Percentiles rank a stretch among this genome's conserved stretches.
phyloP scores from a whole-genome alignment of 2,888 invertebrate genomes.

The Heliconius ismenius region DNA sequence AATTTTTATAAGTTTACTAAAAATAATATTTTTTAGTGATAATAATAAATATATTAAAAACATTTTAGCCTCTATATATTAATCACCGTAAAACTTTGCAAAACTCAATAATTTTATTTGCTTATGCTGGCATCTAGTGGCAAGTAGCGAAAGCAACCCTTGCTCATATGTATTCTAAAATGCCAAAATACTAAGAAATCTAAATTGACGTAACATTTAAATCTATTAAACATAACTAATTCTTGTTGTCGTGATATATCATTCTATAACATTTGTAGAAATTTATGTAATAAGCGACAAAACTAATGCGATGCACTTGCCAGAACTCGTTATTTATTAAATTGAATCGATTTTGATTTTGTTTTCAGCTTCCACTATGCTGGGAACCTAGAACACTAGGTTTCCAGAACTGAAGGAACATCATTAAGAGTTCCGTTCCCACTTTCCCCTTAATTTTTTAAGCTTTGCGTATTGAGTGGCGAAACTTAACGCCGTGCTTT shows the following conservation, averaged over 20 bases:
- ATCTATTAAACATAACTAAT: slow-evolving; percentile 8
- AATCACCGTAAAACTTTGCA: background rate
- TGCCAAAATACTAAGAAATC: slow-evolving; percentile 16
- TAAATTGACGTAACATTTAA: slow-evolving; percentile 11
- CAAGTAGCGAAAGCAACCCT: slow-evolving; percentile 47
- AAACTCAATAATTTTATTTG: background rate
- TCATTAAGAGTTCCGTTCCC: background rate
- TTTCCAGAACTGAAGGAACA: no score
- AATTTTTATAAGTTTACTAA: no score
- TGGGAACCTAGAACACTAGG: background rate
- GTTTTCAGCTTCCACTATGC: no score
- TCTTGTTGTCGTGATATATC: slow-evolving; percentile 1
- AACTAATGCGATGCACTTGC: background rate
- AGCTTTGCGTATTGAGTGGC: background rate
- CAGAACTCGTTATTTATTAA: background rate
- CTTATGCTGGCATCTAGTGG: slow-evolving; percentile 58
- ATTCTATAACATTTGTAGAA: slow-evolving; percentile 1
- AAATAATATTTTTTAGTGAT: no score
- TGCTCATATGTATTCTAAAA: background rate
- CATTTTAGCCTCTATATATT: background rate
- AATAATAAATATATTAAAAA: no score
- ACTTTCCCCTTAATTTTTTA: background rate
- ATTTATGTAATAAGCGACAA: slow-evolving; percentile 2
- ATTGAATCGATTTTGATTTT: background rate
- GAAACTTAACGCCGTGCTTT: background rate